phyloP scores from a whole-genome alignment of 2,113 vertebrate species.

The Porphyrio hochstetteri region DNA sequence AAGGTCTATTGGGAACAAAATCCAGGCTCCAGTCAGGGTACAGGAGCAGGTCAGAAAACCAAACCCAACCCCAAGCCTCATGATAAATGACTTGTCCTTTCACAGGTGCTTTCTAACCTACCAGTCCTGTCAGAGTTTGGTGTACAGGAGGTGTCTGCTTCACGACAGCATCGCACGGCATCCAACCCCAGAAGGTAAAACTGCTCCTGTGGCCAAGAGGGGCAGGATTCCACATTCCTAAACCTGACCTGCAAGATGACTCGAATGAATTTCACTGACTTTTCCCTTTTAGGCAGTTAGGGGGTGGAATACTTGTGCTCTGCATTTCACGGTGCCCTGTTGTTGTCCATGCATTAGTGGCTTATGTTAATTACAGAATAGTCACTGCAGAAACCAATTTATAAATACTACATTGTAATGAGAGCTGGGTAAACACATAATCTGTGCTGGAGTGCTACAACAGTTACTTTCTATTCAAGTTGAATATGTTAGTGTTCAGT shows the following conservation, averaged over 20 bases:
- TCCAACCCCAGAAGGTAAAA: constrained; percentile 89
- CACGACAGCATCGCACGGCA: constrained; percentile 91
- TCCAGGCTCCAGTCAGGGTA: background rate
- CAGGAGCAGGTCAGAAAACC: background rate
- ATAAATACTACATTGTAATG: background rate
- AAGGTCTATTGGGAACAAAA: background rate
- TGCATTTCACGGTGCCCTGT: background rate
- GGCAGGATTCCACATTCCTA: background rate
- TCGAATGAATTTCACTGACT: background rate
- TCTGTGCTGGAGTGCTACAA: background rate
- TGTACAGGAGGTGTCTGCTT: constrained; percentile 92
- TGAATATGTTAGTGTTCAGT: background rate
- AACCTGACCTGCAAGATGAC: background rate
- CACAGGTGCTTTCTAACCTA: constrained; percentile 94
- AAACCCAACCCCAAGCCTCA: background rate
- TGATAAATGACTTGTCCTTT: constrained; percentile 1
- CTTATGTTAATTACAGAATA: background rate
- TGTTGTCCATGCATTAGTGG: background rate
- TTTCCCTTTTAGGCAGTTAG: background rate
- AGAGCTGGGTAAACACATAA: background rate
- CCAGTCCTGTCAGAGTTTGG: constrained; percentile 93
- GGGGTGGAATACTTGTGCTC: rapidly evolving
- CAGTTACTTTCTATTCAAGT: background rate
- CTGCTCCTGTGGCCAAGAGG: background rate
- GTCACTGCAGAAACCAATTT: background rate